These are phyloP conservation scores for Matsumurasca onukii DNA, from an alignment of 1,140 invertebrate species.

Conservation along the genomic window DNA sequence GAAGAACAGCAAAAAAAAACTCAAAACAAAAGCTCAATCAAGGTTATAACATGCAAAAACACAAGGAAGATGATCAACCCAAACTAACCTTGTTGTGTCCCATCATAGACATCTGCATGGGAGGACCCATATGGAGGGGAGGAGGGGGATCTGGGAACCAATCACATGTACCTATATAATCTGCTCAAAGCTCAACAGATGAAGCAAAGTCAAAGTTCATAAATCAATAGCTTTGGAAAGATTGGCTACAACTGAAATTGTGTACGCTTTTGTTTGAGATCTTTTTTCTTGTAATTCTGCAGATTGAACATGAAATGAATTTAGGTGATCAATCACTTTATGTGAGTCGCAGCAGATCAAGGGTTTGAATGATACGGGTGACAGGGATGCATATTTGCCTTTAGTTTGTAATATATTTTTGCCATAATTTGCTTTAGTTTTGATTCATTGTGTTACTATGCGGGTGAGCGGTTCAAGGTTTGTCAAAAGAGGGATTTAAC, in stretches of 20 bases:
- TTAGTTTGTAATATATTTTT: too few relatives aligned
- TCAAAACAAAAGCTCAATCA: too few relatives aligned
- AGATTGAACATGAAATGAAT: background rate
- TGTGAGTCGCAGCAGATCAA: too few relatives aligned
- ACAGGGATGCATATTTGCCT: too few relatives aligned
- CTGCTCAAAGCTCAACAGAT: background rate
- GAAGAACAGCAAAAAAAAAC: too few relatives aligned
- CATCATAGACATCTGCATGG: slow-evolving; percentile 28
- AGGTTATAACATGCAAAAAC: too few relatives aligned
- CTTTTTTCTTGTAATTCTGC: background rate
- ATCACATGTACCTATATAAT: background rate
- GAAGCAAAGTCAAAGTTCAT: background rate
- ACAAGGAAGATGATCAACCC: too few relatives aligned
- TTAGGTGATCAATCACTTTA: background rate
- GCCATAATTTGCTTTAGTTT: too few relatives aligned
- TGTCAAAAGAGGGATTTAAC: too few relatives aligned
- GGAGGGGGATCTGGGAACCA: slow-evolving; percentile 18
- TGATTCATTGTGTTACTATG: too few relatives aligned
- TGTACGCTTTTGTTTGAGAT: background rate
- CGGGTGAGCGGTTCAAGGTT: too few relatives aligned
- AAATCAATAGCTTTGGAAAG: slow-evolving; percentile 15
- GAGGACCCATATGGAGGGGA: slow-evolving; percentile 25
- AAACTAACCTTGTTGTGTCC: slow-evolving; percentile 21
- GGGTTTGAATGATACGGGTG: too few relatives aligned
- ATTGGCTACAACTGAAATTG: background rate